Evolutionary conservation across 2,888 invertebrate genomes (phyloP).

Genomic region (Mesorhabditis belari): DNA sequence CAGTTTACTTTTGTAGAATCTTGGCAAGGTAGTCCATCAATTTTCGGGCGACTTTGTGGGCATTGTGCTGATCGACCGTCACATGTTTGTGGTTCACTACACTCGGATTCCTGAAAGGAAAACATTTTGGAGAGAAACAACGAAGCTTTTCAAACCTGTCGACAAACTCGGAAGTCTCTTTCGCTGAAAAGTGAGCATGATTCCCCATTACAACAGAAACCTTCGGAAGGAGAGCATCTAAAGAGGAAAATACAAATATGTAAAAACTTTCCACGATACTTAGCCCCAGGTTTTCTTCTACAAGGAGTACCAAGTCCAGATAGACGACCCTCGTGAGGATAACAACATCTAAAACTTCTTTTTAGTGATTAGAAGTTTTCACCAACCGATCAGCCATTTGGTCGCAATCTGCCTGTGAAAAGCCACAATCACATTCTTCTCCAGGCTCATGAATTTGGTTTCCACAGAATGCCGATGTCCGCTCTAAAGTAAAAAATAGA

Average conservation of each 20-base stretch:
- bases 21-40: constrained; percentile 89
- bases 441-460: constrained; percentile 96
- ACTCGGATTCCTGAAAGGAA: constrained; percentile 44
- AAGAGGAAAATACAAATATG: background rate
- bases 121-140: background rate
- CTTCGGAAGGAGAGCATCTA: constrained; percentile 73
- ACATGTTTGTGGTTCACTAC: constrained; percentile 42
- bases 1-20: constrained; percentile 91
- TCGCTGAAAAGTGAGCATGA: constrained; percentile 62
- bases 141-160: constrained; percentile 15
- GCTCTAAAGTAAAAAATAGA: constrained; percentile 63
- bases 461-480: constrained; percentile 92
- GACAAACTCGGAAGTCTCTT: constrained; percentile 58
- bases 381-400: constrained; percentile 49
- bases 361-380: too few relatives aligned
- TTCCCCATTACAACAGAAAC: constrained; percentile 87
- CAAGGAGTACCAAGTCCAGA: constrained; percentile 58
- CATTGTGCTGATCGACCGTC: constrained; percentile 69
- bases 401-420: constrained; percentile 72
- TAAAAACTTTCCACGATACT: background rate
- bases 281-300: constrained; percentile 61
- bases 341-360: constrained; percentile 70
- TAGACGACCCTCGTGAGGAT: constrained; percentile 61
- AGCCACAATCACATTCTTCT: constrained; percentile 98
- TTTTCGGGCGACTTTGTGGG: constrained; percentile 73